These are phyloP conservation scores for Bombyx mori DNA, from an alignment of 1,140 invertebrate genomes.

Conservation along the genomic window ASM3026992v2 NC_085113.1:10875001-10875500, in stretches of 20 bases:
- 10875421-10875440: constrained; percentile 80
- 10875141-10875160: constrained; percentile 1
- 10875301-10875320: too few species aligned
- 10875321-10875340: background rate
- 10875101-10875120: constrained; percentile 2
- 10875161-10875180: constrained; percentile 73
- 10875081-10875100: constrained; percentile 62
- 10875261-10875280: too few species aligned
- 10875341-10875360: background rate
- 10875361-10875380: constrained; percentile 83
- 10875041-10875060: constrained; percentile 3
- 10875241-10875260: constrained; percentile 3
- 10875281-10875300: too few species aligned
- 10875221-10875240: too few species aligned
- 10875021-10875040: too few species aligned
- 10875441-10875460: constrained; percentile 3
- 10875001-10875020: too few species aligned
- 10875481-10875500: too few species aligned
- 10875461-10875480: too few species aligned
- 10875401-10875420: constrained; percentile 89
- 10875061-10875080: constrained; percentile 47
- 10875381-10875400: constrained; percentile 98
- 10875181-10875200: constrained; percentile 68
- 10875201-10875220: background rate
- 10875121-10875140: background rate